Conservation (phyloP, 35 echinoderm and acorn worm genomes). For the Eucidaris tribuloides region DNA sequence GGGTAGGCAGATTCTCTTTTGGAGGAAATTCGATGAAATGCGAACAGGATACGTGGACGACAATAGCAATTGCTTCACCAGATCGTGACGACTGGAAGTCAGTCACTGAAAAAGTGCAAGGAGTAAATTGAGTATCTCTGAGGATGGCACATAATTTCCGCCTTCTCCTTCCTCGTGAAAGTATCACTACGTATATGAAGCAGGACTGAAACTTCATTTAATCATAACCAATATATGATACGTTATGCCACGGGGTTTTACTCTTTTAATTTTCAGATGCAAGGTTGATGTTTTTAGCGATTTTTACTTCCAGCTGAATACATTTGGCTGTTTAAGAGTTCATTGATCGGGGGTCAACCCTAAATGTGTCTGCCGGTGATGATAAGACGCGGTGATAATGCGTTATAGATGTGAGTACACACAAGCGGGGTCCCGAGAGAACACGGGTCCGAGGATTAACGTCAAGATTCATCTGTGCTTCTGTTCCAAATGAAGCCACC, state of each 20-base stretch:
- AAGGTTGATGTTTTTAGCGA: too few relatives aligned
- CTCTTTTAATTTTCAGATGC: too few relatives aligned
- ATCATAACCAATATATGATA: too few relatives aligned
- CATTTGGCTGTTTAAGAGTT: neutral
- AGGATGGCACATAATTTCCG: neutral
- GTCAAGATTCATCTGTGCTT: constrained; percentile 6
- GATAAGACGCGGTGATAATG: too few relatives aligned
- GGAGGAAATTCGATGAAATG: constrained; percentile 22
- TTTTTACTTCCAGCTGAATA: neutral
- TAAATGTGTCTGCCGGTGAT: neutral
- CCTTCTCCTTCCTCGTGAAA: neutral
- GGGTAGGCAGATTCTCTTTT: constrained; percentile 6
- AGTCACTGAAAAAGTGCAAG: neutral
- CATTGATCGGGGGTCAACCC: neutral
- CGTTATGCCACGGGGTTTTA: too few relatives aligned
- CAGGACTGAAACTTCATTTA: too few relatives aligned
- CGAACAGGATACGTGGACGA: constrained; percentile 20
- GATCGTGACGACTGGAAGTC: constrained; percentile 10
- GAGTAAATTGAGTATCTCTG: constrained; percentile 3
- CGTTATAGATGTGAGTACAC: neutral
- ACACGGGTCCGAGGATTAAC: neutral
- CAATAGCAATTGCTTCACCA: neutral
- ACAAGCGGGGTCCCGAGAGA: neutral
- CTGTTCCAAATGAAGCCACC: too few relatives aligned
- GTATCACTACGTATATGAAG: too few relatives aligned